Evolutionary conservation across 2,113 vertebrate genomes (phyloP).

Genomic region (Tyrannus savana): DNA sequence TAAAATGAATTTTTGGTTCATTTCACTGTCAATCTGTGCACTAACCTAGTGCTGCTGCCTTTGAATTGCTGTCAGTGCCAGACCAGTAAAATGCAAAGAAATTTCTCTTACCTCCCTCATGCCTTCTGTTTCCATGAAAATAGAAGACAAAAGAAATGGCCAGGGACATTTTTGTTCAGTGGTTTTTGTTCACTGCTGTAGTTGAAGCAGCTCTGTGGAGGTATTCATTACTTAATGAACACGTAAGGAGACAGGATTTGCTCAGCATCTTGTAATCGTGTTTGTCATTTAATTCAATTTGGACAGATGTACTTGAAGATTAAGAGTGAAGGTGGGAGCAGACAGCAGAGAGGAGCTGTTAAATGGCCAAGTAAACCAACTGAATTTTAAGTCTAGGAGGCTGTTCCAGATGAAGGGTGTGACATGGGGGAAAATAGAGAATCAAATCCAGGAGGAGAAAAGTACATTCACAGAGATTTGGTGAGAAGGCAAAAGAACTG

Average conservation of each 20-base stretch:
- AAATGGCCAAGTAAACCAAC: conserved; percentile 32
- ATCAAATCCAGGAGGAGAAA: background rate
- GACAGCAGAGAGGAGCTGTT: conserved; percentile 9
- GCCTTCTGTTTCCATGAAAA: conserved; percentile 31
- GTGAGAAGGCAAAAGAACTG: background rate
- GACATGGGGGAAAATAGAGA: background rate
- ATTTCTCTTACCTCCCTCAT: background rate
- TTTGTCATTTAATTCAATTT: conserved; percentile 39
- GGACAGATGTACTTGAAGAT: conserved; percentile 33
- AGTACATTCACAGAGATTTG: background rate
- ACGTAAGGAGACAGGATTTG: background rate
- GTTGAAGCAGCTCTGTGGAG: background rate
- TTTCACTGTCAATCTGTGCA: background rate
- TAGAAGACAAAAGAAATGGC: background rate
- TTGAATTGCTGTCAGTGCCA: background rate
- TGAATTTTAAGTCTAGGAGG: conserved; percentile 21
- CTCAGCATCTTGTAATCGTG: background rate
- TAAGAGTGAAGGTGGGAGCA: conserved; percentile 15
- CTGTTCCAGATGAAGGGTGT: background rate
- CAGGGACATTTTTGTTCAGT: background rate
- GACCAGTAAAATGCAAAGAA: background rate
- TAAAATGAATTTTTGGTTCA: background rate
- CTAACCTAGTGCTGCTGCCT: background rate
- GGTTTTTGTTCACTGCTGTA: background rate
- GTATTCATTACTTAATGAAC: background rate